Evolutionary conservation across 2,888 invertebrate genomes (phyloP).

Genomic region (Agrochola lychnidis): DNA sequence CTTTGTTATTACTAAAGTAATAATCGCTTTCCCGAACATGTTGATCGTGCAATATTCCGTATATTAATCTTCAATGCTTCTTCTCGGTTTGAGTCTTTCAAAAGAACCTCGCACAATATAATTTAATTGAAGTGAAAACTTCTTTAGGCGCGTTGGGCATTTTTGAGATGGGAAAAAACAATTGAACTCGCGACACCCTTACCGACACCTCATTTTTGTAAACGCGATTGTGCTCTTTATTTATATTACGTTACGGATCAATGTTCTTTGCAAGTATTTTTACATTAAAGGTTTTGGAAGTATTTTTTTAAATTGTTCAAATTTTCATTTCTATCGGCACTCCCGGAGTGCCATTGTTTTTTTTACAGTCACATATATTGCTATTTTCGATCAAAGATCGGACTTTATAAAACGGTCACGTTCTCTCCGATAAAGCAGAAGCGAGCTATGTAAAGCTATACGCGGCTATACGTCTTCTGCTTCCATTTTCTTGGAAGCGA

Average conservation of each 20-base stretch:
- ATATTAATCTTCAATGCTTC: background rate
- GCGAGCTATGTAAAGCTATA: slow-evolving; percentile 25
- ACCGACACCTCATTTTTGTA: no score
- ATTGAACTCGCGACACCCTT: no score
- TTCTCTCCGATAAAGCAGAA: slow-evolving; percentile 13
- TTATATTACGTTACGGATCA: no score
- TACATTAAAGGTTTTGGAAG: no score
- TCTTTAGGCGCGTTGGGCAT: no score
- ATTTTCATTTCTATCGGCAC: no score
- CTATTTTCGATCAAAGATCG: slow-evolving; percentile 28
- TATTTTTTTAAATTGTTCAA: no score
- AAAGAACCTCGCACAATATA: background rate
- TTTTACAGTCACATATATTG: no score
- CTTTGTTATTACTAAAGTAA: background rate
- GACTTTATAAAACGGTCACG: slow-evolving; percentile 34
- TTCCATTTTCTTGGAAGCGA: slow-evolving; percentile 15
- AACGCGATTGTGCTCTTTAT: no score
- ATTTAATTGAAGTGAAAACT: background rate
- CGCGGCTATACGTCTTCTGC: slow-evolving; percentile 5
- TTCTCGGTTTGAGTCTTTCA: background rate
- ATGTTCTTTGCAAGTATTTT: no score
- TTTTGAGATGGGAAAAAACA: no score
- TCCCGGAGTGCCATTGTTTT: no score
- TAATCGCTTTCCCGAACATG: background rate
- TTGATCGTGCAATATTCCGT: background rate